Conservation (phyloP, 37 sponge, comb jelly and placozoan genomes). For the Bolinopsis microptera region DNA sequence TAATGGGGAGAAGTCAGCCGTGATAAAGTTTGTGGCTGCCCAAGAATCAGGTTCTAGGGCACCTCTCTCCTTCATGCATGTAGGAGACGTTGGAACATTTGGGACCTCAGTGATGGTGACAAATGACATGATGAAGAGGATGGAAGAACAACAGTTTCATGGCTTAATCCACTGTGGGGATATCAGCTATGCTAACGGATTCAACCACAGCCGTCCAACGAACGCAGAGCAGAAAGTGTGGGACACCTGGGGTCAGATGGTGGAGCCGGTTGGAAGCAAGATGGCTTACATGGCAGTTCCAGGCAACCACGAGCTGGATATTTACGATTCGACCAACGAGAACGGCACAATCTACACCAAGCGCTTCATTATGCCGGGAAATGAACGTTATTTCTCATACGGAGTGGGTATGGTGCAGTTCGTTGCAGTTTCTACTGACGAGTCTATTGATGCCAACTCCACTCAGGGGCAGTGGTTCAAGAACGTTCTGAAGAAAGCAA, state of each 20-base stretch:
- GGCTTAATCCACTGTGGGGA: constrained; percentile 65
- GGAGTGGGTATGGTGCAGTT: constrained; percentile 65
- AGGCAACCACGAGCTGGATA: constrained; percentile 66
- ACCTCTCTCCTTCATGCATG: constrained; percentile 32
- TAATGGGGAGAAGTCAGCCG: constrained; percentile 16
- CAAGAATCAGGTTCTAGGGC: background rate
- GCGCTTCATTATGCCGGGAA: constrained; percentile 67
- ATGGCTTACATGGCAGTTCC: constrained; percentile 68
- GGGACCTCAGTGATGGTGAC: constrained; percentile 63
- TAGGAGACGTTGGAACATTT: constrained; percentile 29
- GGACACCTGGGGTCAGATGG: constrained; percentile 69
- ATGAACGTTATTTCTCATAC: constrained; percentile 55
- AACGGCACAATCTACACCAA: constrained; percentile 59
- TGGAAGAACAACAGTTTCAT: background rate
- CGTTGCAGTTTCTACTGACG: constrained; percentile 63
- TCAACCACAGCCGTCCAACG: background rate
- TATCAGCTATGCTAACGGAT: constrained; percentile 63
- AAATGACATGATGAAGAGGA: constrained; percentile 6
- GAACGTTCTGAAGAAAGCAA: constrained; percentile 18
- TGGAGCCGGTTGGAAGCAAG: constrained; percentile 60
- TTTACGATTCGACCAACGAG: constrained; percentile 42
- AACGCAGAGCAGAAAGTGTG: constrained; percentile 15
- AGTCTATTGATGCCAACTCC: background rate
- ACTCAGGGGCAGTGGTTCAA: constrained; percentile 57
- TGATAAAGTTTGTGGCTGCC: constrained; percentile 22